Evolutionary conservation across 2,888 invertebrate species (phyloP).

Genomic region (Ceriagrion tenellum): DNA sequence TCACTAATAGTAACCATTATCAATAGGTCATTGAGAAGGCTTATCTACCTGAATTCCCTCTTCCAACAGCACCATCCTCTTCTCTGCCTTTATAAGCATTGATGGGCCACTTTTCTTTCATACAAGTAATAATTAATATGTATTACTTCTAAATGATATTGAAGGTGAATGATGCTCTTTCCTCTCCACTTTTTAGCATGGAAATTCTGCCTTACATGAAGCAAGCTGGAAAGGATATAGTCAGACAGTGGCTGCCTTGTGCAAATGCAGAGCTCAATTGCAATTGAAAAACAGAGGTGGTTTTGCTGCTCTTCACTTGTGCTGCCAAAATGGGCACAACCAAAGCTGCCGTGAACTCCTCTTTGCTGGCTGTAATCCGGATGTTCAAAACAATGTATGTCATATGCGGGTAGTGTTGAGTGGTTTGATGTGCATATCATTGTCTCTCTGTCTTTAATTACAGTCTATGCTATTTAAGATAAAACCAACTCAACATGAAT

Average conservation of each 20-base stretch:
- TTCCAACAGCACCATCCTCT: too few relatives aligned
- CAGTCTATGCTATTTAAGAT: too few relatives aligned
- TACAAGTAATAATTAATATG: too few relatives aligned
- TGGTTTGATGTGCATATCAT: slow-evolving; percentile 15
- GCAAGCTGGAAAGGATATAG: slow-evolving; percentile 97
- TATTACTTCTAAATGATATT: background rate
- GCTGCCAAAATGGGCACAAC: slow-evolving; percentile 98
- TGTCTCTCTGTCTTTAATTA: too few relatives aligned
- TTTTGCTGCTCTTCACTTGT: slow-evolving; percentile 95
- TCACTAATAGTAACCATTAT: too few relatives aligned
- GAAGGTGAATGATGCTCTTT: background rate
- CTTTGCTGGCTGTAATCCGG: slow-evolving; percentile 91
- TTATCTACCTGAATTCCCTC: too few relatives aligned
- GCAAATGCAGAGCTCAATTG: slow-evolving; percentile 81
- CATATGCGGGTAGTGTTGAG: slow-evolving; percentile 30
- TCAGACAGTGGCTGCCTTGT: slow-evolving; percentile 87
- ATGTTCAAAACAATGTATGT: slow-evolving; percentile 93
- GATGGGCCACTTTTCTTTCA: too few relatives aligned
- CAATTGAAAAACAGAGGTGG: slow-evolving; percentile 89
- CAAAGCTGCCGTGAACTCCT: slow-evolving; percentile 94
- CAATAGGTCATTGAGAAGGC: too few relatives aligned
- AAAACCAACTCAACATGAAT: too few relatives aligned
- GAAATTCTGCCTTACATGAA: slow-evolving; percentile 96
- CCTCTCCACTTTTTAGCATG: slow-evolving; percentile 84
- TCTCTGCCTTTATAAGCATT: too few relatives aligned